Percentiles rank a stretch among this genome's conserved stretches.
Conservation (phyloP, 2,113 vertebrate genomes). For the Silurus meridionalis region DNA sequence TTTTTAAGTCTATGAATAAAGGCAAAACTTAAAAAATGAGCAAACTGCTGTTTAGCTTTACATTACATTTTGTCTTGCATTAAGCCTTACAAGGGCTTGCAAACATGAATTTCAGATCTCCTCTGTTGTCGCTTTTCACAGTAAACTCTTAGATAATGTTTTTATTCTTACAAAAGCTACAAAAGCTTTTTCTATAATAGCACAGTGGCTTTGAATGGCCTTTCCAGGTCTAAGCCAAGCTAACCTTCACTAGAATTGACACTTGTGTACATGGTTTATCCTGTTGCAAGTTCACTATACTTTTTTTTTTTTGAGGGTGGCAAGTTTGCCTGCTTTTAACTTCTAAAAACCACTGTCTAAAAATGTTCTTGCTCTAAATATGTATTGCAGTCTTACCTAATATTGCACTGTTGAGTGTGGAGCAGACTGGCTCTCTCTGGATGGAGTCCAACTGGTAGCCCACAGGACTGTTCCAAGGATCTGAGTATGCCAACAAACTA, state of each 20-base stretch:
- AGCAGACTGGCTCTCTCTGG: constrained; percentile 97
- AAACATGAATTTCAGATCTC: too few relatives aligned
- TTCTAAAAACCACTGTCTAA: not conserved
- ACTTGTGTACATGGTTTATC: not conserved
- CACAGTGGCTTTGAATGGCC: not conserved
- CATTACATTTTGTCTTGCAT: too few relatives aligned
- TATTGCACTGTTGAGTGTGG: constrained; percentile 99
- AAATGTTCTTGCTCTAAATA: not conserved
- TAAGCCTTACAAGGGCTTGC: too few relatives aligned
- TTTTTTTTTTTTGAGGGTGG: not conserved
- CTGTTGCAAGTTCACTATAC: not conserved
- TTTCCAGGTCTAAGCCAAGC: not conserved
- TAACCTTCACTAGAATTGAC: not conserved
- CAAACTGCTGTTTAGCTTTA: too few relatives aligned
- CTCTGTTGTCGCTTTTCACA: too few relatives aligned
- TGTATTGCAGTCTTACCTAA: constrained; percentile 74
- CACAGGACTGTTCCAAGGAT: constrained; percentile 97
- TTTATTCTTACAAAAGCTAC: too few relatives aligned
- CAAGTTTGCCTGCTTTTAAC: not conserved
- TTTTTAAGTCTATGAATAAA: too few relatives aligned
- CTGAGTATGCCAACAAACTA: constrained; percentile 95
- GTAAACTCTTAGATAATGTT: too few relatives aligned
- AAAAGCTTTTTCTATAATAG: too few relatives aligned
- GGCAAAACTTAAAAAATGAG: too few relatives aligned
- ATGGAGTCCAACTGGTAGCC: constrained; percentile 96